Conservation (phyloP, 2,888 invertebrate species). For the Buathra laborator region DNA sequence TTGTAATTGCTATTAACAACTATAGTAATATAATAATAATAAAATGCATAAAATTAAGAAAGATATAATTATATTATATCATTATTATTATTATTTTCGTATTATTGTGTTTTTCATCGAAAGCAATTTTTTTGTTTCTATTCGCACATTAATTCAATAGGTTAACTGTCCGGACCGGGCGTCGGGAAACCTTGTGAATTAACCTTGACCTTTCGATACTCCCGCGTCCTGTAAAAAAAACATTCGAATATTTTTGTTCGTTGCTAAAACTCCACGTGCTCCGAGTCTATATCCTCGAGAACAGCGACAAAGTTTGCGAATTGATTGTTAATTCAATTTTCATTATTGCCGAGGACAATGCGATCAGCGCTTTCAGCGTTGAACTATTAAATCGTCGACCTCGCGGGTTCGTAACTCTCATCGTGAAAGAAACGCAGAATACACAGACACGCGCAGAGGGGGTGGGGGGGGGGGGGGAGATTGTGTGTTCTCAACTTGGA, state of each 20-base stretch:
- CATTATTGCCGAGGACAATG: not conserved
- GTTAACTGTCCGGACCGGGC: not conserved
- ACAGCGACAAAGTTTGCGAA: not conserved
- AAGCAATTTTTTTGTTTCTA: not conserved
- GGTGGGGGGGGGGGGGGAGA: not conserved
- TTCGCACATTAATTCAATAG: not conserved
- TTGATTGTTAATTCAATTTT: not conserved
- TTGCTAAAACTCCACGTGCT: not conserved
- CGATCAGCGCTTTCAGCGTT: slow-evolving; percentile 25
- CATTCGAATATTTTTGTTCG: no score
- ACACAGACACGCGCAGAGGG: slow-evolving; percentile 4
- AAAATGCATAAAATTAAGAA: no score
- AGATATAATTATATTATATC: not conserved
- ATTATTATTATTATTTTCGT: not conserved
- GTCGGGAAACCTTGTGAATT: not conserved
- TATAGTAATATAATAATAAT: no score
- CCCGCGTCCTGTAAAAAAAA: not conserved
- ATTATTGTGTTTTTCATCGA: not conserved
- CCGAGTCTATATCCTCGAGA: not conserved
- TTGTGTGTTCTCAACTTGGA: slow-evolving; percentile 81
- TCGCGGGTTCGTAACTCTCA: slow-evolving; percentile 53
- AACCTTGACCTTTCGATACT: slow-evolving; percentile 45
- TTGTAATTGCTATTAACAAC: no score
- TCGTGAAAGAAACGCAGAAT: slow-evolving; percentile 23
- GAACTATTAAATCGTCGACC: slow-evolving; percentile 57